phyloP scores from a whole-genome alignment of 2,797 vertebrate genomes.

The Sylvilagus floridanus region DNA sequence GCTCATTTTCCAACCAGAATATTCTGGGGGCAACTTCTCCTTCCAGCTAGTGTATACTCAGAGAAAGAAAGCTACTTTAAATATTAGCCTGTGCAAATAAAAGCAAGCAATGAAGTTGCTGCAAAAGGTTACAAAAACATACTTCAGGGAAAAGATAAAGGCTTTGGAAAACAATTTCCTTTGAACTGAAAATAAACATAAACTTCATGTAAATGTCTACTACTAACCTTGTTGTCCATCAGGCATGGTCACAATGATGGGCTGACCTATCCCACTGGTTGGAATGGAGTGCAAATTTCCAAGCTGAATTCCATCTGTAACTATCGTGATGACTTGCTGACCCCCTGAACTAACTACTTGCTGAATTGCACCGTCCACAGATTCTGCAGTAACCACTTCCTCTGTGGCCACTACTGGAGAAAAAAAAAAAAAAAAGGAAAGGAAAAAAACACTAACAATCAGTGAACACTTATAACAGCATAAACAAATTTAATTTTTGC shows the following conservation, averaged over 20 bases:
- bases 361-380: slow-evolving; percentile 93
- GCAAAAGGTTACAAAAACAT: slow-evolving; percentile 34
- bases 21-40: slow-evolving; percentile 24
- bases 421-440: slow-evolving; percentile 39
- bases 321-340: slow-evolving; percentile 94
- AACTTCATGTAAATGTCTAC: slow-evolving; percentile 36
- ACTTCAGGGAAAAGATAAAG: slow-evolving; percentile 53
- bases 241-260: slow-evolving; percentile 95
- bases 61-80: slow-evolving; percentile 50
- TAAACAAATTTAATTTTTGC: slow-evolving; percentile 8
- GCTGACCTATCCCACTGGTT: slow-evolving; percentile 91
- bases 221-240: slow-evolving; percentile 93
- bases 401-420: slow-evolving; percentile 92
- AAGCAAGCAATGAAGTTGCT: slow-evolving; percentile 24
- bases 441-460: slow-evolving; percentile 8
- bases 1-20: slow-evolving; percentile 34
- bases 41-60: background rate
- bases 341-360: slow-evolving; percentile 94
- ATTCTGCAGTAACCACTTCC: slow-evolving; percentile 93
- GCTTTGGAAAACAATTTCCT: slow-evolving; percentile 11
- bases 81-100: slow-evolving; percentile 56
- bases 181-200: background rate
- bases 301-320: slow-evolving; percentile 93
- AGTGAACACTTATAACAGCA: background rate
- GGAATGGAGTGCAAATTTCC: slow-evolving; percentile 92